These are phyloP conservation scores for Euphonia xanthogaster DNA, from an alignment of 2,797 vertebrate genomes.

Conservation along the genomic window DNA sequence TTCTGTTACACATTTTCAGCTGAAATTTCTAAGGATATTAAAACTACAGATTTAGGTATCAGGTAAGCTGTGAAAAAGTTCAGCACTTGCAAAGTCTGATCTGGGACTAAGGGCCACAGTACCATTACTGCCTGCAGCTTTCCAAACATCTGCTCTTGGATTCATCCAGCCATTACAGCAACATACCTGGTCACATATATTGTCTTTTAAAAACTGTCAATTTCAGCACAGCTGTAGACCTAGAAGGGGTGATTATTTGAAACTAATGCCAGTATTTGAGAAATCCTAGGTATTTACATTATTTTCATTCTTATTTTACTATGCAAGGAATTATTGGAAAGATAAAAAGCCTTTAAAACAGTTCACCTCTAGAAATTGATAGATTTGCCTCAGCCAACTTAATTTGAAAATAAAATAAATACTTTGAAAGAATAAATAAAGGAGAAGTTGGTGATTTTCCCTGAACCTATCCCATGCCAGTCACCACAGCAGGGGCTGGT, in stretches of 20 bases:
- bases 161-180: not conserved
- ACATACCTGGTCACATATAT: not conserved
- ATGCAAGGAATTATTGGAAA: not conserved
- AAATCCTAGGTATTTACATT: not conserved
- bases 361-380: not conserved
- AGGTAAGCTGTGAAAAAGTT: not conserved
- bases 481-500: not conserved
- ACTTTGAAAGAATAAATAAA: not conserved
- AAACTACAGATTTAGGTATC: not conserved
- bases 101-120: not conserved
- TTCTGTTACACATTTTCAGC: not conserved
- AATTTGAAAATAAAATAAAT: not conserved
- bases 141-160: not conserved
- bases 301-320: not conserved
- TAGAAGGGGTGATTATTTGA: not conserved
- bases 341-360: not conserved
- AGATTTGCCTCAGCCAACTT: not conserved
- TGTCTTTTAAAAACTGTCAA: not conserved
- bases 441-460: not conserved
- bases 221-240: not conserved
- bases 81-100: not conserved
- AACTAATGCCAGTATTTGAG: not conserved
- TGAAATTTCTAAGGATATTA: not conserved
- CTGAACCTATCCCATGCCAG: not conserved
- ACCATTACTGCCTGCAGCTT: not conserved